A percentile compares a stretch with the other conserved stretches of the same genome.
Evolutionary conservation across 1,140 invertebrate species (phyloP).

Genomic region (Thaumatotibia leucotreta): DNA sequence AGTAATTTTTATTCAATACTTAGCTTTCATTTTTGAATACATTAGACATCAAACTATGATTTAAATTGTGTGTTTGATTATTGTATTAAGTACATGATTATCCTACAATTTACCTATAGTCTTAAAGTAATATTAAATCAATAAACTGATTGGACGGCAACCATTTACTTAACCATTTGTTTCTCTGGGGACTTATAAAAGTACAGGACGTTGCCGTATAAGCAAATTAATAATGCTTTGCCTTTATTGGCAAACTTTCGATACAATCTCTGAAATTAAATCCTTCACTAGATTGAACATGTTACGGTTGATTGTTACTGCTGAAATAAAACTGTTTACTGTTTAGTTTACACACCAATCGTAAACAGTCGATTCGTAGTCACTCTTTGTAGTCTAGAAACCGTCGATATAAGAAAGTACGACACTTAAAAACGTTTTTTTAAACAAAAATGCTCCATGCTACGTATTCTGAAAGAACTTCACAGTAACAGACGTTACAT

Average conservation of each 20-base stretch:
- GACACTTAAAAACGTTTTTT: no score
- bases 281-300: background rate
- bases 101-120: background rate
- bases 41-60: no score
- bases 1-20: no score
- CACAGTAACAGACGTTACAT: no score
- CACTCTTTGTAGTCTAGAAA: background rate
- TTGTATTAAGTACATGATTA: background rate
- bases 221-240: background rate
- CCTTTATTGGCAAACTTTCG: background rate
- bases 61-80: background rate
- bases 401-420: background rate
- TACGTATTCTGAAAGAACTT: no score
- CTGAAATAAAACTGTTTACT: constrained; percentile 8
- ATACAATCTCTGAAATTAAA: background rate
- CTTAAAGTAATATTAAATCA: constrained; percentile 14
- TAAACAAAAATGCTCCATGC: no score
- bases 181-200: constrained; percentile 1
- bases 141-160: constrained; percentile 4
- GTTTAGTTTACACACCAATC: constrained; percentile 2
- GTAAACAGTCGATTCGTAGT: background rate
- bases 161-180: constrained; percentile 6
- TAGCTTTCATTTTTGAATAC: no score
- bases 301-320: background rate
- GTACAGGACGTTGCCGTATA: background rate